Evolutionary conservation across 1,140 invertebrate species (phyloP), one percentile per base, ranked within the genome.

Genomic region (Acyrthosiphon pisum): DNA sequence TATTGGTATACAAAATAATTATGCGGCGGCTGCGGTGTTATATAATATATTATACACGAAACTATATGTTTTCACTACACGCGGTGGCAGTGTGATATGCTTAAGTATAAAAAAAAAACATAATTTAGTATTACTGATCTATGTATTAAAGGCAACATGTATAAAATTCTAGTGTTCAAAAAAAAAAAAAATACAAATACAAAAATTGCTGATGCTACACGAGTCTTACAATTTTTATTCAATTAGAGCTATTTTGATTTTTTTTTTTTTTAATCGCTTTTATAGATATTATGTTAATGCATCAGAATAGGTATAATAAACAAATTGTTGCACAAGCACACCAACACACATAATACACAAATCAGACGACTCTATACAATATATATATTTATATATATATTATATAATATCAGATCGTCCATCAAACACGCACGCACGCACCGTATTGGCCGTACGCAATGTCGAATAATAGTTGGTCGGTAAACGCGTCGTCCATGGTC

Each of bases 401-500:
- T 46, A n/a, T n/a, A 35, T 48, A 26, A 37, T 48, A 60, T 90
- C 53, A 76, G 88, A 11, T 90, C 37, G 46, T 89, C 87, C 50
- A 89, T 53, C 86, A 41, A 56, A 37, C 88, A 60, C 89, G 89
- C 53, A 44, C 46, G 23, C 91, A 93, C 91, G 81, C 91, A 93
- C 91, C 91, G 91, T 93, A 93, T 93, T 93, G 68, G 48, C 91
- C 22, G 18, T 20, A 93, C n/a, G 48, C 91, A 86, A 93, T 93
- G 48, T 93, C 91, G 48, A 93, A 93, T 68, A 93, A 93, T 37
- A 93, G 91, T 84, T 93, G 91, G 22, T 93, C 91, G 35, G 91
- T 93, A 53, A 93, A 93, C 35, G 91, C 91, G 81, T 93, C 91
- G 35, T 93, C 91, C 81, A 93, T 93, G 81, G 91, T 93, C 23